Percentiles rank a stretch among this genome's conserved stretches.
Conservation (phyloP, 1,140 invertebrate genomes). For the Ruditapes philippinarum region DNA sequence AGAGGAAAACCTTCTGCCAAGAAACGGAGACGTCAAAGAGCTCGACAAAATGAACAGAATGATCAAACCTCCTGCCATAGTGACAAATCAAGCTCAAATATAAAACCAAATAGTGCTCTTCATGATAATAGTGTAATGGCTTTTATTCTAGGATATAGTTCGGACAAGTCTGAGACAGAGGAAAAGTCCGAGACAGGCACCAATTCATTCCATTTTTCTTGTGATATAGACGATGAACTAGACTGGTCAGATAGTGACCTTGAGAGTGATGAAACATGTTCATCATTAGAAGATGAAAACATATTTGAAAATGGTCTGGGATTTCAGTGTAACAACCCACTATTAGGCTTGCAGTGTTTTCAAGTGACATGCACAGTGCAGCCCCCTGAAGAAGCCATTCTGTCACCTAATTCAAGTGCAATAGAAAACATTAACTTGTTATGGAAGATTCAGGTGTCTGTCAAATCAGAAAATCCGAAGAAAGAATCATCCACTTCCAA, state of each 20-base stretch:
- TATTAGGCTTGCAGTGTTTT: slow-evolving; percentile 9
- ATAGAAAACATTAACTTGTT: slow-evolving; percentile 42
- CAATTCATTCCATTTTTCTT: slow-evolving; percentile 4
- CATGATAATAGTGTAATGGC: slow-evolving; percentile 7
- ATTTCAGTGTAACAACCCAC: slow-evolving; percentile 13
- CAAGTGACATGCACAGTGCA: neutral
- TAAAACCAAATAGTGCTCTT: neutral
- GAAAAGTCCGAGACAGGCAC: neutral
- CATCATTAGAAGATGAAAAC: slow-evolving; percentile 55
- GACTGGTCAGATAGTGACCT: slow-evolving; percentile 60
- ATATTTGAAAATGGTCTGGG: neutral
- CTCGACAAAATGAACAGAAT: slow-evolving; percentile 42
- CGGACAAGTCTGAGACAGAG: neutral
- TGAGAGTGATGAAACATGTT: slow-evolving; percentile 49
- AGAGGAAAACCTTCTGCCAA: slow-evolving; percentile 50
- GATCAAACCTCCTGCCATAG: neutral
- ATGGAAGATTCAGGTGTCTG: slow-evolving; percentile 46
- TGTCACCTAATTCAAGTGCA: neutral
- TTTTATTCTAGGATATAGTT: slow-evolving; percentile 41
- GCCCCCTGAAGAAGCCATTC: neutral
- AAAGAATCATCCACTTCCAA: slow-evolving; percentile 15
- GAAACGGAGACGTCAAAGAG: slow-evolving; percentile 43
- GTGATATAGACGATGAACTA: slow-evolving; percentile 55
- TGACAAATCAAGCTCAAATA: neutral
- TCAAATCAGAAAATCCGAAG: neutral